Base-by-base conservation (phyloP, 1,140 invertebrate species). In the Megalonaias nervosa region DNA sequence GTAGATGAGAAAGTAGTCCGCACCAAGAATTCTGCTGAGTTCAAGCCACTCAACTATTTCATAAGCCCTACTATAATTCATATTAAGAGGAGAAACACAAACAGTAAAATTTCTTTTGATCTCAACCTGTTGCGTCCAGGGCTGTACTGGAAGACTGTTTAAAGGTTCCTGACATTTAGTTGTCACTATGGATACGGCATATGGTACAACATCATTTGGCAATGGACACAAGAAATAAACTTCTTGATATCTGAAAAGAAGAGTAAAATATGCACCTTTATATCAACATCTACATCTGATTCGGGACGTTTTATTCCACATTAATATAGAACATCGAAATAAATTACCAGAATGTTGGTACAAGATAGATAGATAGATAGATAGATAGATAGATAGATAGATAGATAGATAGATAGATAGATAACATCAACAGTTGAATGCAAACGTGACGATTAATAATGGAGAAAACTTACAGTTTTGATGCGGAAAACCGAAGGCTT, bases 21-120 rank as follows among this genome's bases (percentile, higher is more conserved):
- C 95, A 1, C 97, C 97, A 67, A 98, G 91, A 23, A 98, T 90
- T 12, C 93, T 92, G 87, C 98, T 96, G 69, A 98, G 91, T 91
- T 98, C 97, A 77, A 98, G 93, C 92, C 97, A 98, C 91, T 98
- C 97, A 75, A 98, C 92, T 76, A 99, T 91, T 92, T 97, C 95
- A 64, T 91, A 80, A 19, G 83, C 81, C 84, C 93, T 93, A 86
- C 97, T 95, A 90, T 97, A 98, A 80, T 95, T 93, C 86, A 95
- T 97, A 90, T 98, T 97, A 59, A 99, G 92, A 0, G 97, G 97
- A 84, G 98, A 98, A 15, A 98, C 95, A 89, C 97, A 99, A 19
- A 98, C 94, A 4, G 95, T 96, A 38, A 98, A 93, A 12, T 82
- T 38, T n/a, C 69, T 23, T 66, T 71, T 57, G 57, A 56, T 55